Evolutionary conservation across 2,888 invertebrate species (phyloP).

Genomic region (Aspidiotus destructor): DNA sequence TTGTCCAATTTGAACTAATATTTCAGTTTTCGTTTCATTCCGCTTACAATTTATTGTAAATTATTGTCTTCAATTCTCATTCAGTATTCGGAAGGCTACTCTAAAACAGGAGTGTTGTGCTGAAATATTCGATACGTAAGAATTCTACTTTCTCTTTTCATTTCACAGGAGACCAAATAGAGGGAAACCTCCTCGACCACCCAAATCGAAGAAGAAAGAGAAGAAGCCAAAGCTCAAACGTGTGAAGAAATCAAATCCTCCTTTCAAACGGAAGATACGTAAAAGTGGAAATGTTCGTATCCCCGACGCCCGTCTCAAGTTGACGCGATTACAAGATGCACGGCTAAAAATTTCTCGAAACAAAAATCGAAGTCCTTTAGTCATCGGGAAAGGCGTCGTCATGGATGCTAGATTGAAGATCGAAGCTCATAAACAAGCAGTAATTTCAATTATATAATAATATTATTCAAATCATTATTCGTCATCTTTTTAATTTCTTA

Average conservation of each 20-base stretch:
- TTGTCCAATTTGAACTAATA: too few relatives aligned
- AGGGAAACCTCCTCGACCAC: not conserved
- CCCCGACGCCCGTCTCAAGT: slow-evolving; percentile 3
- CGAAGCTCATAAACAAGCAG: slow-evolving; percentile 20
- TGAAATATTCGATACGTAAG: too few relatives aligned
- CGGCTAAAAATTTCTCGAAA: slow-evolving; percentile 21
- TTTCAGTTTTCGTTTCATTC: too few relatives aligned
- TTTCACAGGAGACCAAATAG: too few relatives aligned
- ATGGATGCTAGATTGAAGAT: slow-evolving; percentile 25
- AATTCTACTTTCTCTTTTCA: too few relatives aligned
- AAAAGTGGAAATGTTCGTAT: not conserved
- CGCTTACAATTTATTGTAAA: too few relatives aligned
- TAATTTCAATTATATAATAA: not conserved
- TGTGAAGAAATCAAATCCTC: slow-evolving; percentile 10
- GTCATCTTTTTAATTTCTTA: not conserved
- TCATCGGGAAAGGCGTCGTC: slow-evolving; percentile 7
- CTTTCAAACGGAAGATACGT: not conserved
- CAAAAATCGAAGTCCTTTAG: not conserved
- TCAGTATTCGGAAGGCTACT: too few relatives aligned
- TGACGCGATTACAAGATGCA: slow-evolving; percentile 13
- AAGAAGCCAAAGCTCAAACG: slow-evolving; percentile 3
- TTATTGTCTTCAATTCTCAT: too few relatives aligned
- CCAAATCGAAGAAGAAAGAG: slow-evolving; percentile 11
- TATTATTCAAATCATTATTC: not conserved
- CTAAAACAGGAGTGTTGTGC: too few relatives aligned